Evolutionary conservation across 64 coral and sea anemone species (phyloP).

Genomic region (Orbicella faveolata): DNA sequence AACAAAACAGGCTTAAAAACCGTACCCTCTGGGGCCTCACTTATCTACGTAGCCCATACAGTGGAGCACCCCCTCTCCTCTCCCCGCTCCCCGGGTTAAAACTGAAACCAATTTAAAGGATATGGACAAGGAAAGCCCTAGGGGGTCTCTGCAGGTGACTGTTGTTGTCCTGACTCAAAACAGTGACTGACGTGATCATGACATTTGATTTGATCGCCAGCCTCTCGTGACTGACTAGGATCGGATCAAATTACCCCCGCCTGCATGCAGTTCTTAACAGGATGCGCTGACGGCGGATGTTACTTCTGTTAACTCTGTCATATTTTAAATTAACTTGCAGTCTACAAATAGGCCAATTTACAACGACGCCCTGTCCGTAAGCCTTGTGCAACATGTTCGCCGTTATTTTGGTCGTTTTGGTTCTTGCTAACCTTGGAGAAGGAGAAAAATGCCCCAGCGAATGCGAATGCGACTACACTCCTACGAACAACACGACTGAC

Average conservation of each 20-base stretch:
- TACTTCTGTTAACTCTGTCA: neutral
- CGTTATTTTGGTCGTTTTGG: neutral
- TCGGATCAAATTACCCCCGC: neutral
- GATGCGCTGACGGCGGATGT: neutral
- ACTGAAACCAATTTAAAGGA: neutral
- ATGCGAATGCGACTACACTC: neutral
- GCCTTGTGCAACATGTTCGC: neutral
- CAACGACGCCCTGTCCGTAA: neutral
- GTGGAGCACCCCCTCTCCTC: too few relatives aligned
- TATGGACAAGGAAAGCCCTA: neutral
- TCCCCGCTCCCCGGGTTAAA: too few relatives aligned
- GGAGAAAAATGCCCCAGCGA: neutral
- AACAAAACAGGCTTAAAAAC: too few relatives aligned
- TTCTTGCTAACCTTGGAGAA: neutral
- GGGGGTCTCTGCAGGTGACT: neutral
- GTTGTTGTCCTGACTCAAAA: neutral
- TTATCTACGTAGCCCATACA: too few relatives aligned
- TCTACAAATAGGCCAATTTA: neutral
- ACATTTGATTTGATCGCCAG: neutral
- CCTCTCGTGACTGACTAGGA: slow-evolving; percentile 22
- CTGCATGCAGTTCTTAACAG: neutral
- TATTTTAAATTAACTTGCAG: slow-evolving; percentile 6
- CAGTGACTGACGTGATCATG: neutral
- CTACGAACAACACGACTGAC: neutral
- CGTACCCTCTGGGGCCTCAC: too few relatives aligned